Conservation (phyloP, 2,888 invertebrate species). For the Galerucella pusilla region DNA sequence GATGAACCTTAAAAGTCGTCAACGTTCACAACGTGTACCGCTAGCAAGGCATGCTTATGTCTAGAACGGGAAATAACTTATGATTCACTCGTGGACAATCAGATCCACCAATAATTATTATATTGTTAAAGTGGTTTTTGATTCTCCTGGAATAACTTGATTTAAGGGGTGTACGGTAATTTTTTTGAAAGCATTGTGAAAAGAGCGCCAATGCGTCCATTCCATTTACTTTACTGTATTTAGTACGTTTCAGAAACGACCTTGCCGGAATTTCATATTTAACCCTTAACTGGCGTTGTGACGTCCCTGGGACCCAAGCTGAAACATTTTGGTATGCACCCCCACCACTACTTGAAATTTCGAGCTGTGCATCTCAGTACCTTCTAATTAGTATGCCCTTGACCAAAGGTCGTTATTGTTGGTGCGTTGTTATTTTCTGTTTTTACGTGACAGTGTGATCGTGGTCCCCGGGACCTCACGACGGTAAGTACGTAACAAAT, state of each 20-base stretch:
- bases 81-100: slow-evolving; percentile 52
- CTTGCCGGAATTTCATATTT: background rate
- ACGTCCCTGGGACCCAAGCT: too few relatives aligned
- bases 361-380: too few relatives aligned
- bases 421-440: too few relatives aligned
- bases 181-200: slow-evolving; percentile 24
- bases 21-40: slow-evolving; percentile 54
- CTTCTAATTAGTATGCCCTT: too few relatives aligned
- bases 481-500: too few relatives aligned
- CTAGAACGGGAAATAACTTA: slow-evolving; percentile 44
- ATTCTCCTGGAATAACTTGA: background rate
- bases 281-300: too few relatives aligned
- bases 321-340: too few relatives aligned
- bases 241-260: background rate
- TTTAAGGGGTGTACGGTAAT: background rate
- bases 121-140: background rate
- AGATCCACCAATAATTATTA: background rate
- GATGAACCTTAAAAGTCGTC: slow-evolving; percentile 25
- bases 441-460: too few relatives aligned
- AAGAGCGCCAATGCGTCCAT: slow-evolving; percentile 34
- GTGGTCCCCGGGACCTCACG: too few relatives aligned
- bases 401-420: too few relatives aligned
- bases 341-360: too few relatives aligned
- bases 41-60: slow-evolving; percentile 52
- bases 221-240: background rate